These are phyloP conservation scores for Choreutis nemorana DNA, from an alignment of 2,888 invertebrate genomes.

Conservation along the genomic window DNA sequence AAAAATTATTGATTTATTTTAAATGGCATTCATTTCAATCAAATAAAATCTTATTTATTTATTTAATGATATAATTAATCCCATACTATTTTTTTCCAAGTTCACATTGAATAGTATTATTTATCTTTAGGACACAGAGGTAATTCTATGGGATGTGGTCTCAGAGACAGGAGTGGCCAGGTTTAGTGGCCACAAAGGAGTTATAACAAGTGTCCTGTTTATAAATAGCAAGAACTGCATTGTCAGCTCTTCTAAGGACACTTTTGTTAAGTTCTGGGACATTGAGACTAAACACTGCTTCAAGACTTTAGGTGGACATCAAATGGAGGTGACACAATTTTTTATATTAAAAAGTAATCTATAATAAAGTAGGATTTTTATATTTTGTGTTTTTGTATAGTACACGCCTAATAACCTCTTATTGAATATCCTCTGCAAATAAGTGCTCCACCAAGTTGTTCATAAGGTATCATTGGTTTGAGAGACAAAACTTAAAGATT, in stretches of 20 bases:
- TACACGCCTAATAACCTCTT: too few relatives aligned
- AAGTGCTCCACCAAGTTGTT: too few relatives aligned
- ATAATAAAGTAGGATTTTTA: too few relatives aligned
- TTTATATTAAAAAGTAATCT: background rate
- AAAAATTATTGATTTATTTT: background rate
- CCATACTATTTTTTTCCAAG: background rate
- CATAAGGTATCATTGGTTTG: too few relatives aligned
- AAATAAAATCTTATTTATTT: background rate
- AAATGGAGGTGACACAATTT: conserved; percentile 71
- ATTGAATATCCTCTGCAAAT: too few relatives aligned
- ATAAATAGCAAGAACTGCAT: conserved; percentile 74
- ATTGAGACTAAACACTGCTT: conserved; percentile 95
- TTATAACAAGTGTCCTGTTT: conserved; percentile 83
- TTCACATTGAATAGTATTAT: background rate
- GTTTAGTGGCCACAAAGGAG: conserved; percentile 91
- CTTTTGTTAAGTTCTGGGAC: conserved; percentile 97
- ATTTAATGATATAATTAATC: background rate
- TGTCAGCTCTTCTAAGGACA: conserved; percentile 90
- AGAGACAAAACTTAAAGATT: too few relatives aligned
- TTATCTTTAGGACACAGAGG: conserved; percentile 81
- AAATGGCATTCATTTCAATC: background rate
- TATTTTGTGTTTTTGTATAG: too few relatives aligned
- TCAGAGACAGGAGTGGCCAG: conserved; percentile 90
- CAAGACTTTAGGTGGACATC: conserved; percentile 90
- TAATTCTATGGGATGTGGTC: conserved; percentile 95